These are phyloP conservation scores for Mellilla xanthometata DNA, from an alignment of 2,888 invertebrate species.

Conservation along the genomic window DNA sequence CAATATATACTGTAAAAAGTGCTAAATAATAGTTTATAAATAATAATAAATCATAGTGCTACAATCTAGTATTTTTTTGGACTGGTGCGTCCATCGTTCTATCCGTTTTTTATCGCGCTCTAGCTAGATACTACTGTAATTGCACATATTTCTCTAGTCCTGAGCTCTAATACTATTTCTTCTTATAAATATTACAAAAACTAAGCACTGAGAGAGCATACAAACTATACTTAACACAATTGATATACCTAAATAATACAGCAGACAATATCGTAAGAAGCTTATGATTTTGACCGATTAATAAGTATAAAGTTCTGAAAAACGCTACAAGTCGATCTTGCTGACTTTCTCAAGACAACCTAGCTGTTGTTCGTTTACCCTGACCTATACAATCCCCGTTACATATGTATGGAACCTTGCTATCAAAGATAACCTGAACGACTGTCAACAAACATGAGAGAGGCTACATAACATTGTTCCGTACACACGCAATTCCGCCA, in stretches of 20 bases:
- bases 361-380: conserved; percentile 45
- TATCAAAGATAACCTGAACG: too few species aligned
- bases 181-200: conserved; percentile 28
- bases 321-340: conserved; percentile 67
- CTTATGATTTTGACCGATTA: conserved; percentile 15
- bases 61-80: conserved; percentile 64
- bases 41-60: conserved; percentile 55
- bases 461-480: not conserved
- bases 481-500: conserved; percentile 6
- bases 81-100: conserved; percentile 73
- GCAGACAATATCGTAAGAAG: conserved; percentile 26
- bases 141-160: conserved; percentile 35
- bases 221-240: conserved; percentile 17
- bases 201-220: conserved; percentile 42
- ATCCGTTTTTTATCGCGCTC: conserved; percentile 17
- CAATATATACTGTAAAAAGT: conserved; percentile 72
- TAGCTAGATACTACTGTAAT: conserved; percentile 40
- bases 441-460: not conserved
- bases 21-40: conserved; percentile 72
- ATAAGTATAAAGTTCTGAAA: conserved; percentile 28
- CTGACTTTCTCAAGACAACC: conserved; percentile 67
- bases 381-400: not conserved
- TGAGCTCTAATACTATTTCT: conserved; percentile 38
- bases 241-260: conserved; percentile 13
- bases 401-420: not conserved